Evolutionary conservation across 2,888 invertebrate species (phyloP), one percentile per base, ranked within the genome.

Genomic region (Drosophila algonquin): DNA sequence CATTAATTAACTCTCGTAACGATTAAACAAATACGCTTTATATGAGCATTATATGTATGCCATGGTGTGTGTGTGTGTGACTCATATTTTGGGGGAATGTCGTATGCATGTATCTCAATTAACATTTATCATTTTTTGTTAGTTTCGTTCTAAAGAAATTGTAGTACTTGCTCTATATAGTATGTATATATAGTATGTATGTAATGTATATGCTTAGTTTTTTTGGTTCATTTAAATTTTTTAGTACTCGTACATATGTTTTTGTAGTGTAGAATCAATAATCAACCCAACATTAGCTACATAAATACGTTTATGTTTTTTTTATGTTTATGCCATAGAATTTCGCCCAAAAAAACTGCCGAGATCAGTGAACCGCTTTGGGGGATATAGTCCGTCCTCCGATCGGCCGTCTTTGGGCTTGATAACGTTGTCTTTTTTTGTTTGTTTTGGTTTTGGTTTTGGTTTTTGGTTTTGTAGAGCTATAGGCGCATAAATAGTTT

Each of bases 261-360:
- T 40, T 46, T 69, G 40, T 73, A 67, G 30, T 63, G 59, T 67
- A 58, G 62, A 73, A 70, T 77, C 67, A 60, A 81, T 78, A 80
- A 65, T 79, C 56, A 89, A 85, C 70, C 75, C 89, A 86, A 89
- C 89, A 81, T 77, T 79, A 76, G 82, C 87, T 89, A 87, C 85
- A 75, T 80, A 75, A 86, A 86, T 86, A 76, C 73, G 62, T 63
- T 40, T 57, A 46, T 53, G 55, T 55, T 57, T 14, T 47, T 54
- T 68, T 44, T 55, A 52, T 54, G 47, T 35, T 63, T 53, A 55
- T 27, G 21, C 46, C 16, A 32, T 54, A 64, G 74, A 72, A 72
- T 54, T 57, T 18, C 32, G 32, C 50, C 32, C 55, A 56, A 21
- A 24, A 61, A 35, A n/a, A 40, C 54, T 46, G 16, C 16, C 35